A percentile compares a stretch with the other conserved stretches of the same genome.
phyloP scores from a whole-genome alignment of 2,888 invertebrate species.

The Hirtodrosophila trivittata region DNA sequence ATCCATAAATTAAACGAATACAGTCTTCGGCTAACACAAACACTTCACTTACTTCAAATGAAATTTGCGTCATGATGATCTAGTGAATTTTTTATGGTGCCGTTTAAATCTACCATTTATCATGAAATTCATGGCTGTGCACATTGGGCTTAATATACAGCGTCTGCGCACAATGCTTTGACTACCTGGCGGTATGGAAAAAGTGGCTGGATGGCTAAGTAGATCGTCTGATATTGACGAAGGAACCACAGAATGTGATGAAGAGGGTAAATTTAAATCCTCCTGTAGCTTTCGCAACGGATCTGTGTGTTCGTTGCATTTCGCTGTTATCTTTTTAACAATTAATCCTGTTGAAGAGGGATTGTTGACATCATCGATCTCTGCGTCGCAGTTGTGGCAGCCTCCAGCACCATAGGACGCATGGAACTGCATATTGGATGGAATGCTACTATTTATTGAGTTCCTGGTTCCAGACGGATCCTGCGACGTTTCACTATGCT shows the following conservation, averaged over 20 bases:
- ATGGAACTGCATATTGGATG: conserved; percentile 64
- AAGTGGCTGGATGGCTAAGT: no score
- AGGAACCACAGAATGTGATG: no score
- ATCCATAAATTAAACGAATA: no score
- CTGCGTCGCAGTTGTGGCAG: conserved; percentile 73
- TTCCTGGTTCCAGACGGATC: conserved; percentile 42
- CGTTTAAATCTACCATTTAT: conserved; percentile 54
- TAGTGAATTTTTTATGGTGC: conserved; percentile 47
- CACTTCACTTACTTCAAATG: no score
- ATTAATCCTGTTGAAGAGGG: background rate
- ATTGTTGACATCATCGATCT: conserved; percentile 1
- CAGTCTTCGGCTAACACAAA: no score
- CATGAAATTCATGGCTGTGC: conserved; percentile 57
- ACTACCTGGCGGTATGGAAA: no score
- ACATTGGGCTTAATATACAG: conserved; percentile 41
- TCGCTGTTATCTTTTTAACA: background rate
- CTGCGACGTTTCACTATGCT: conserved; percentile 18
- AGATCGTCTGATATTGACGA: no score
- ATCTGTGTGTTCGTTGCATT: no score
- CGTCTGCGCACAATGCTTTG: conserved; percentile 10
- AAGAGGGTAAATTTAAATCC: no score
- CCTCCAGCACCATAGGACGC: conserved; percentile 68
- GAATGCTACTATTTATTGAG: conserved; percentile 31
- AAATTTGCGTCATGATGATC: no score
- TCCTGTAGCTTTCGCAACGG: no score